Base-by-base conservation (phyloP, 2,888 invertebrate genomes). In the Myopa tessellatipennis region DNA sequence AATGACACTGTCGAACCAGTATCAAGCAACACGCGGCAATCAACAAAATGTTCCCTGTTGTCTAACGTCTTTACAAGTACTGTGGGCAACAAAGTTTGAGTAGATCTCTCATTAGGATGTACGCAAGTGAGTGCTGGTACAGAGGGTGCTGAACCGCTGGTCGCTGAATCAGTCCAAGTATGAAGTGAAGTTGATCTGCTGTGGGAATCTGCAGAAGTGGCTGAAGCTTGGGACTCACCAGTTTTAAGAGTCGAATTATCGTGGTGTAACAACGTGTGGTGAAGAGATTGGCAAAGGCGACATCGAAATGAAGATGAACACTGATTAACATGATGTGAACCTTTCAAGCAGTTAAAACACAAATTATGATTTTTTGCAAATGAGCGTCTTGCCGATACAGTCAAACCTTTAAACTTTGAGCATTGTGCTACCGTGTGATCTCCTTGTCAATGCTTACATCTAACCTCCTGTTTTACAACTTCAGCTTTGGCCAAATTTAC, bases 1-100 rank as follows among this genome's bases (percentile, higher is more conserved):
- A 79, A 77, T 38, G 77, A 73, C 65, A 68, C 74, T 36, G 76
- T 76, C 16, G 79, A 72, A 26, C 69, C 73, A 38, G 75, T 69
- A 38, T 75, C 79, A 14, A 77, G 68, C 58, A 79, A 52, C 18
- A 76, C 16, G 5, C 74, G 55, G 52, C 78, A 78, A 45, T 40
- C 36, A 12, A 73, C 60, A n/a, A 12, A 16, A 10, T 36, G 73
- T 16, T 73, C 60, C 18, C 18, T 34, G 4, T 58, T 26, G 36
- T 77, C 61, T 7, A 14, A n/a, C 10, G 60, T 60, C 1, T 60
- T 58, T 2, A 65, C 73, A 40, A 77, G 60, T 36, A 67, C 26
- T 26, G 26, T 26, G 26, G 26, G 26, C 2, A 26, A 26, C 26
- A 26, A 2, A 26, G 26, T 26, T 26, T 26, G 26, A 26, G 26